Evolutionary conservation across 2,888 invertebrate genomes (phyloP).

Genomic region (Acanthosepion esculentum): DNA sequence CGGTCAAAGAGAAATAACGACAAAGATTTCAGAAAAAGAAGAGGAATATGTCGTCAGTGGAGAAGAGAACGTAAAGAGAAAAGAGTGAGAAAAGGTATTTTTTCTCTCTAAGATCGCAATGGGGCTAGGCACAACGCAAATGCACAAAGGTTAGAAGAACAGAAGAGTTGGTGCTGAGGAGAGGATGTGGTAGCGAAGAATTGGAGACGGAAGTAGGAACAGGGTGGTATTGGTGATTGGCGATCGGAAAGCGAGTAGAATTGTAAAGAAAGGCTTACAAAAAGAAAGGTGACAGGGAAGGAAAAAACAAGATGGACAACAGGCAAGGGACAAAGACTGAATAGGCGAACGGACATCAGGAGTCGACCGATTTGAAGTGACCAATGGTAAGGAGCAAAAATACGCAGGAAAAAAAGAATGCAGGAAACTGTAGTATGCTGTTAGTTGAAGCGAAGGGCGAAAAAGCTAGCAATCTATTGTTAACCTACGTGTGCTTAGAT

Average conservation of each 20-base stretch:
- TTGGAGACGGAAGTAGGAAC: neutral
- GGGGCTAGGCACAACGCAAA: neutral
- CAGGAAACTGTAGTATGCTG: neutral
- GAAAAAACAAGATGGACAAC: neutral
- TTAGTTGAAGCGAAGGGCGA: neutral
- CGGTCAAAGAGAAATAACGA: neutral
- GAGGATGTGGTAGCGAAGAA: neutral
- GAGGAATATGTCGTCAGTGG: neutral
- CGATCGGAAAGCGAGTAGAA: neutral
- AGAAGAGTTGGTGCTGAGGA: neutral
- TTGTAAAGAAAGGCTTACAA: neutral
- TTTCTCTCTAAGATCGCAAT: no score
- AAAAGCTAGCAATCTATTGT: neutral
- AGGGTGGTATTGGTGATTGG: neutral
- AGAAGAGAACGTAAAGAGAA: neutral
- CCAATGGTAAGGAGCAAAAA: neutral
- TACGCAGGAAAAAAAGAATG: neutral
- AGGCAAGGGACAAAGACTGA: neutral
- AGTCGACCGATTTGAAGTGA: slow-evolving; percentile 33
- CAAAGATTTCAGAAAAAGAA: neutral
- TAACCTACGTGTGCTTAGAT: neutral
- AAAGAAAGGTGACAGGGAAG: neutral
- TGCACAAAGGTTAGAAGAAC: neutral
- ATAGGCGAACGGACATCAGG: slow-evolving; percentile 14
- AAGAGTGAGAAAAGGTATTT: neutral